phyloP scores from a whole-genome alignment of 2,113 vertebrate species.

The Jaculus jaculus region DNA sequence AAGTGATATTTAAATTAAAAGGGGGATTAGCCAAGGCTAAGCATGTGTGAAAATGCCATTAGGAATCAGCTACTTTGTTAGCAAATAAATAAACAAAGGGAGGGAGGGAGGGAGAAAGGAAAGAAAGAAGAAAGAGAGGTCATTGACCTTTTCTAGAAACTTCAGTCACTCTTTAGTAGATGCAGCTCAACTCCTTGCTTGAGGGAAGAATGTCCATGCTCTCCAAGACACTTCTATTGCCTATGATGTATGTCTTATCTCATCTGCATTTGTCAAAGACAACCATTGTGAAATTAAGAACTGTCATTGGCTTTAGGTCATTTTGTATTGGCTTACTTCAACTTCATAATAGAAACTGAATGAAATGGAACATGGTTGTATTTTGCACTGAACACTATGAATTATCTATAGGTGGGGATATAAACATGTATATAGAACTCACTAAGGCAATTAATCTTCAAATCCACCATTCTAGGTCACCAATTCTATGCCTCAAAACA shows the following conservation, averaged over 20 bases:
- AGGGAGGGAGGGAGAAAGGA: no score
- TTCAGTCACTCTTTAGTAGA: neutral
- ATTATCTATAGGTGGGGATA: neutral
- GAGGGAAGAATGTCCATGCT: neutral
- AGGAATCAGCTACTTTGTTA: no score
- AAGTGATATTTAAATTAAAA: neutral
- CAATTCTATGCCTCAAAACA: neutral
- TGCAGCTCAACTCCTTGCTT: neutral
- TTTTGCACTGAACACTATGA: neutral
- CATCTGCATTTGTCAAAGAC: neutral
- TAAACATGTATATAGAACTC: neutral
- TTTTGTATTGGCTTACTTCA: neutral
- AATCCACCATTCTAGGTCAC: neutral
- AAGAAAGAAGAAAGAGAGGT: neutral
- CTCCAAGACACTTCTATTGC: accelerated
- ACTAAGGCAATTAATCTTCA: neutral
- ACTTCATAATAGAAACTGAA: neutral
- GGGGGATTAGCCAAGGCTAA: no score
- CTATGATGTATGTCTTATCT: neutral
- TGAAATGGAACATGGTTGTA: neutral
- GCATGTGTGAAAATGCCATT: no score
- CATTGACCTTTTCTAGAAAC: neutral
- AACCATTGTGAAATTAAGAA: neutral
- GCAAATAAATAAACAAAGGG: no score
- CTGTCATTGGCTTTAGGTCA: neutral